These are phyloP conservation scores for Cecropterus lyciades DNA, from an alignment of 1,140 invertebrate genomes.

Conservation along the genomic window DNA sequence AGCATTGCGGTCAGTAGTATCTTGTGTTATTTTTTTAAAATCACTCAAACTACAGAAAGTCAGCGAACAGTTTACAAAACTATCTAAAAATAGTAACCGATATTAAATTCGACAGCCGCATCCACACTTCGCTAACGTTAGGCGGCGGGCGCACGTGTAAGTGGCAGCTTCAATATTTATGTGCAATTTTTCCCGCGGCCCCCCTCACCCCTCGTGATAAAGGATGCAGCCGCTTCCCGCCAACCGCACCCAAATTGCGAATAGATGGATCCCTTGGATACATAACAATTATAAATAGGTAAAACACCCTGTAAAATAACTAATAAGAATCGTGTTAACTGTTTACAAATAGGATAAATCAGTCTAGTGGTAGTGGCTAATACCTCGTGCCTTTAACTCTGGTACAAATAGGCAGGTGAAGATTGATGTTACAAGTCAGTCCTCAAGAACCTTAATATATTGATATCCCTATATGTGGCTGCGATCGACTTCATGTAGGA, in stretches of 20 bases:
- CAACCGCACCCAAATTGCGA: constrained; percentile 59
- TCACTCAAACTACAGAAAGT: too few relatives aligned
- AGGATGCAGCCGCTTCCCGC: constrained; percentile 71
- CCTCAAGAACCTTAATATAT: too few relatives aligned
- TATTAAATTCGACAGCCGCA: background rate
- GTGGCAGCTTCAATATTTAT: constrained; percentile 84
- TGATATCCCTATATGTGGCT: too few relatives aligned
- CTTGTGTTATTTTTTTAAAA: too few relatives aligned
- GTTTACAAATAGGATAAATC: background rate
- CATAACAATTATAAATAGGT: constrained; percentile 40
- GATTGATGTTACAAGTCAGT: too few relatives aligned
- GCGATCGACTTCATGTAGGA: too few relatives aligned
- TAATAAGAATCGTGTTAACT: background rate
- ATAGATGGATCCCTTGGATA: constrained; percentile 61
- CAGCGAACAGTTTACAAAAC: too few relatives aligned
- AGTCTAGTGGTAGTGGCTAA: too few relatives aligned
- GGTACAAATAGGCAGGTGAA: too few relatives aligned
- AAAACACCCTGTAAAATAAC: background rate
- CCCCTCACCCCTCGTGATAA: constrained; percentile 62
- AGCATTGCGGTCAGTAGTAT: too few relatives aligned
- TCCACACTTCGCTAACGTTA: constrained; percentile 51
- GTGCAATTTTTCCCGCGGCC: constrained; percentile 79
- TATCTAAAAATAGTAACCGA: background rate
- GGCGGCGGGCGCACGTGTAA: constrained; percentile 78
- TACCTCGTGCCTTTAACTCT: too few relatives aligned